phyloP scores from a whole-genome alignment of 1,140 invertebrate species.

The Paracyclopina nana region DNA sequence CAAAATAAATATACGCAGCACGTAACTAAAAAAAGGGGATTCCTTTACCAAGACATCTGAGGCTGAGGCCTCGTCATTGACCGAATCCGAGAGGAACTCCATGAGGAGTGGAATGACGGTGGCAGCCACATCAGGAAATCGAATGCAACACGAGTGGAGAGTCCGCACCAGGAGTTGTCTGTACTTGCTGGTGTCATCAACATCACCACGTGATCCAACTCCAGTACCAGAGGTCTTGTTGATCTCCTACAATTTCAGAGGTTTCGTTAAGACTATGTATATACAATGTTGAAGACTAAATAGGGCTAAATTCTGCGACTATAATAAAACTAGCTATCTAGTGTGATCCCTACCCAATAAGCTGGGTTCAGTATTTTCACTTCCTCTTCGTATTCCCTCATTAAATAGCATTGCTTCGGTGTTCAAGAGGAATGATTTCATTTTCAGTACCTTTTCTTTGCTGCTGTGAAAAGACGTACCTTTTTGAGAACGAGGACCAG shows the following conservation, averaged over 20 bases:
- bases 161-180: conserved; percentile 84
- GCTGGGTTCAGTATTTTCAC: too few relatives aligned
- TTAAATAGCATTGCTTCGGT: conserved; percentile 20
- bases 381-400: background rate
- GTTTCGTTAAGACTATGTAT: too few relatives aligned
- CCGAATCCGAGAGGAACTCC: conserved; percentile 84
- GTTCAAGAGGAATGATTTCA: conserved; percentile 25
- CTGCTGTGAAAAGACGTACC: conserved; percentile 20
- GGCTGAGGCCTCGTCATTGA: conserved; percentile 83
- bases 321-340: too few relatives aligned
- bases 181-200: conserved; percentile 67
- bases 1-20: background rate
- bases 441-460: too few relatives aligned
- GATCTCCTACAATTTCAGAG: conserved; percentile 48
- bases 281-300: too few relatives aligned
- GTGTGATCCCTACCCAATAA: too few relatives aligned
- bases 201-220: conserved; percentile 31
- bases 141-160: conserved; percentile 81
- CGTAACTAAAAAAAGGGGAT: background rate
- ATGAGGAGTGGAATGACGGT: conserved; percentile 84
- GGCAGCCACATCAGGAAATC: conserved; percentile 89
- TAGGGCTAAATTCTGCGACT: too few relatives aligned
- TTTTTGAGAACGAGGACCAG: conserved; percentile 86
- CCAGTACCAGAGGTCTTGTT: conserved; percentile 63
- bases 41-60: conserved; percentile 34